Percentiles rank a stretch among this genome's conserved stretches.
Evolutionary conservation across 1,140 invertebrate species (phyloP).

Genomic region (Aporrectodea caliginosa): DNA sequence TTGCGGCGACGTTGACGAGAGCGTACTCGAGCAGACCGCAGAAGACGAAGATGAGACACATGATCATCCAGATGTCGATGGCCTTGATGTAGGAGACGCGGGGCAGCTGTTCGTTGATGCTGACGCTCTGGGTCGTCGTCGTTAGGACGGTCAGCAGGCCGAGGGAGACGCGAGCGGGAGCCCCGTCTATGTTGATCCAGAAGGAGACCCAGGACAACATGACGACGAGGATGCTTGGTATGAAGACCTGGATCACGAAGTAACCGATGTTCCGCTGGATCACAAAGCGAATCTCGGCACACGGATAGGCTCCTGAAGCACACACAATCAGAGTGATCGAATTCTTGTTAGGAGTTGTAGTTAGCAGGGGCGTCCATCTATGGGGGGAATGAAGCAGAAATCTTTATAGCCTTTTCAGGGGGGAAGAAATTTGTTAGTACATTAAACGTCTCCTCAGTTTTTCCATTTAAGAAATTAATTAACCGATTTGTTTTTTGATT

Average conservation of each 20-base stretch:
- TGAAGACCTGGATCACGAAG: constrained; percentile 82
- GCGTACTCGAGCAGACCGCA: constrained; percentile 86
- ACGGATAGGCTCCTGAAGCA: constrained; percentile 33
- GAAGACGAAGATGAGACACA: constrained; percentile 88
- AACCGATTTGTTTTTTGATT: no score
- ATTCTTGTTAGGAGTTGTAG: no score
- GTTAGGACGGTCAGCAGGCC: constrained; percentile 42
- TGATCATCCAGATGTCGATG: constrained; percentile 89
- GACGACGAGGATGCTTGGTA: constrained; percentile 72
- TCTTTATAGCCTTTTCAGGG: no score
- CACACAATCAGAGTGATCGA: no score
- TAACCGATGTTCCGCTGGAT: constrained; percentile 66
- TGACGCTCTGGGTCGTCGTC: constrained; percentile 37
- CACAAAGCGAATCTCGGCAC: constrained; percentile 74
- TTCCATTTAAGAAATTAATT: no score
- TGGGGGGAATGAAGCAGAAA: no score
- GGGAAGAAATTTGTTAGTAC: no score
- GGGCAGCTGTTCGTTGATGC: constrained; percentile 19
- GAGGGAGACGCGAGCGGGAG: constrained; percentile 30
- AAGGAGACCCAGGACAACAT: constrained; percentile 30
- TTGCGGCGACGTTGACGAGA: constrained; percentile 67
- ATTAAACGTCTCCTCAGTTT: no score
- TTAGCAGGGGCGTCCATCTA: no score
- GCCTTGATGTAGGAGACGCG: constrained; percentile 67
- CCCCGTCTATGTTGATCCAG: constrained; percentile 32